phyloP scores from a whole-genome alignment of 2,797 vertebrate species.

The Chloroceryle amazona region DNA sequence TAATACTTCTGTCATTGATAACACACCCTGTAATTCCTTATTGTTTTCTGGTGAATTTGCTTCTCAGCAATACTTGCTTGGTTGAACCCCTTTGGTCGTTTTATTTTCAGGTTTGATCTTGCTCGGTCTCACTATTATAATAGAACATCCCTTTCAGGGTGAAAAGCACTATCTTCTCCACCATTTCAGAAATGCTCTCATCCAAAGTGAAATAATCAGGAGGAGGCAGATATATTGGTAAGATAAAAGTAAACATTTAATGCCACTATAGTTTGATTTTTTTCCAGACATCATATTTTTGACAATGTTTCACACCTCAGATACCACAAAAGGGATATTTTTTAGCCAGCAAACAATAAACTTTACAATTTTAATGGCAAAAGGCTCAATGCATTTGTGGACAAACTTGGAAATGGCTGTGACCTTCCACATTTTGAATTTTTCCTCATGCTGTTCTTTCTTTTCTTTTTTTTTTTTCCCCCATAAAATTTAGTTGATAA shows the following conservation, averaged over 20 bases:
- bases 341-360: constrained; percentile 79
- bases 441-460: constrained; percentile 43
- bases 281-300: constrained; percentile 82
- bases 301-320: constrained; percentile 83
- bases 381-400: constrained; percentile 69
- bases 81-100: not conserved
- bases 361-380: constrained; percentile 80
- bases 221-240: constrained; percentile 64
- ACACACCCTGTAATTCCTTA: not conserved
- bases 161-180: not conserved
- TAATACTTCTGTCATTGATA: not conserved
- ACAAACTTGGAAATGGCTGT: constrained; percentile 53
- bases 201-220: constrained; percentile 31
- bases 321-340: constrained; percentile 81
- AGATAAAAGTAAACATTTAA: constrained; percentile 87
- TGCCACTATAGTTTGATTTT: constrained; percentile 81
- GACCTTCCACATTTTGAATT: constrained; percentile 50
- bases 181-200: not conserved
- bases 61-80: not conserved
- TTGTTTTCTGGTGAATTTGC: not conserved
- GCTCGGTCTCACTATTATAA: not conserved
- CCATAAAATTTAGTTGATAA: constrained; percentile 62
- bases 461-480: not conserved
- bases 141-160: not conserved
- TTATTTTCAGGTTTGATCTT: not conserved